Evolutionary conservation across 2,888 invertebrate genomes (phyloP), one percentile per base, ranked within the genome.

Genomic region (Pristionchus maxplancki): DNA sequence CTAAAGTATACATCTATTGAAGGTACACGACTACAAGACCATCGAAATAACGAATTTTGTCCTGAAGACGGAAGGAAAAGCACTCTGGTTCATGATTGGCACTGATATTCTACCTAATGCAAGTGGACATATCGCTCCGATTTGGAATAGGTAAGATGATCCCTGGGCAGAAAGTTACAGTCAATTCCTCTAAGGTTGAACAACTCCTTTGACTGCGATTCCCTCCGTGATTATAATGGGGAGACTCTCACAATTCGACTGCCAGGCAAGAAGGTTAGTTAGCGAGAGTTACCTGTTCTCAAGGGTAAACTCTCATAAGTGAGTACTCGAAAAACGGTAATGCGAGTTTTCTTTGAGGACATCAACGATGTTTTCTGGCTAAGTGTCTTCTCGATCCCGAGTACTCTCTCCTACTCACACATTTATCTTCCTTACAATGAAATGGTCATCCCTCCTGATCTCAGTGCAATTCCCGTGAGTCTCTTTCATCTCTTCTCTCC

Each of bases 81-180:
- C 94, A 0, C 90, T 93, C 11, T 94, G 94, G 94, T 94, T 94
- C 64, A 93, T 95, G 94, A 92, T 93, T 31, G 94, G 94, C 53
- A 93, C 92, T 83, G 94, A 93, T 48, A 90, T 95, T 24, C 88
- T 94, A 24, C 94, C 94, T 2, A 93, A 93, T 84, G 62, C 90
- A 6, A 90, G 90, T 50, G 94, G 95, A 20, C 90, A 93, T 50
- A 94, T 94, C 85, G 93, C 94, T 40, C 94, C 94, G 0, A 62
- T 95, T 8, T 94, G 89, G 88, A 90, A 94, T 84, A 89, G 89
- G 94, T 93, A 31, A 87, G 44, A 64, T 13, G 2, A 8, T 28
- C 15, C 31, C 13, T 87, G 71, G 17, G 24, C 15, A 64, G 64
- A 84, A 37, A 84, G n/a, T n/a, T 44, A 67, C 37, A 53, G 44